A percentile compares a stretch with the other conserved stretches of the same genome.
Evolutionary conservation across 2,113 vertebrate species (phyloP).

Genomic region (Peromyscus maniculatus): DNA sequence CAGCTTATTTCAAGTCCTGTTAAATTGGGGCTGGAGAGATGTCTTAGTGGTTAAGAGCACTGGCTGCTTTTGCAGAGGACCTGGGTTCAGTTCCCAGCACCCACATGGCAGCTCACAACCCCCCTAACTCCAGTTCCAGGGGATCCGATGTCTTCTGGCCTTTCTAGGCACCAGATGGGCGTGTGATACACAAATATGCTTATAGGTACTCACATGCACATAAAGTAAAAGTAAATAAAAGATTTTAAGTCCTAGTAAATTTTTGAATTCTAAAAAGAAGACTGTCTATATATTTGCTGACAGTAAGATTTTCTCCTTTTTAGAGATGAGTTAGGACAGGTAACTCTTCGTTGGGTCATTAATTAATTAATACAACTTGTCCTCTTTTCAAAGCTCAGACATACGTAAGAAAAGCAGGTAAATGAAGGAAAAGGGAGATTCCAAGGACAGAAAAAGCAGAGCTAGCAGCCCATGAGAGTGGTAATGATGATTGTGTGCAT

Average conservation of each 20-base stretch:
- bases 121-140: not conserved
- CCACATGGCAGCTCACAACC: not conserved
- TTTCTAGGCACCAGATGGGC: not conserved
- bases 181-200: not conserved
- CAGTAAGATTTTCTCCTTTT: conserved; percentile 20
- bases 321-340: not conserved
- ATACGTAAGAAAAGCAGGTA: not conserved
- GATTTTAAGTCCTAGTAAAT: not conserved
- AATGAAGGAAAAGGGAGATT: conserved; percentile 4
- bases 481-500: not conserved
- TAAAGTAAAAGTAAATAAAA: not conserved
- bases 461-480: not conserved
- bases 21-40: not conserved
- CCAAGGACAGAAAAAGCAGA: not conserved
- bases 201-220: not conserved
- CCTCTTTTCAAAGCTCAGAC: conserved; percentile 46
- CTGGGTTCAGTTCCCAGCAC: not conserved
- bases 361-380: not conserved
- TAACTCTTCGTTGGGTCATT: conserved; percentile 1
- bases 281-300: not conserved
- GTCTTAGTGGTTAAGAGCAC: not conserved
- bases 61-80: not conserved
- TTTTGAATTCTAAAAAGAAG: not conserved
- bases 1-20: not conserved
- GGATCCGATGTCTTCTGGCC: not conserved